phyloP scores from a whole-genome alignment of 2,888 invertebrate species.

The Tenthredo mesomela region DNA sequence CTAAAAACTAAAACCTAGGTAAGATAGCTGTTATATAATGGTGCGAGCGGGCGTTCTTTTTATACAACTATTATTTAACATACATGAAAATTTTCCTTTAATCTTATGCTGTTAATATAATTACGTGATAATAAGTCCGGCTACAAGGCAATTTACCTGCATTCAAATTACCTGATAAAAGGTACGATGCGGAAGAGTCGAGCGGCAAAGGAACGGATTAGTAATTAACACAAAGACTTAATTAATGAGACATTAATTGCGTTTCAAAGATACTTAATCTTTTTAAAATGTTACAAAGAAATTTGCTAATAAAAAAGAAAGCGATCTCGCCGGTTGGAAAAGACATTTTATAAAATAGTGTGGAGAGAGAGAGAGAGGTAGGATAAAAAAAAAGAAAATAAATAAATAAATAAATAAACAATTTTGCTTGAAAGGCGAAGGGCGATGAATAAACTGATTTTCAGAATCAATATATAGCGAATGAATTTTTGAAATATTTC shows the following conservation, averaged over 20 bases:
- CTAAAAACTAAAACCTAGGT: background rate
- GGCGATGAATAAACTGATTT: background rate
- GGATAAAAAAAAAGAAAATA: background rate
- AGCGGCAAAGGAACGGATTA: background rate
- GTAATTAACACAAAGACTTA: background rate
- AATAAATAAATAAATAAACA: background rate
- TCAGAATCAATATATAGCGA: background rate
- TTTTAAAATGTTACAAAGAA: background rate
- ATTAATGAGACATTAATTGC: slow-evolving; percentile 8
- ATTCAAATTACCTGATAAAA: slow-evolving; percentile 2
- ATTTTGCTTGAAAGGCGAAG: background rate
- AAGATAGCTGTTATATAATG: background rate
- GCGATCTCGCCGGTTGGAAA: background rate
- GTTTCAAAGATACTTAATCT: background rate
- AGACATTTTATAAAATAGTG: background rate
- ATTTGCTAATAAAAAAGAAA: background rate
- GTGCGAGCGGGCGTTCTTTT: background rate
- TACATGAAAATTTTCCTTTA: background rate
- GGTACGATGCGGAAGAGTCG: background rate
- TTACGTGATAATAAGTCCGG: background rate
- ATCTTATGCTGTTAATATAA: background rate
- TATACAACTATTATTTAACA: background rate
- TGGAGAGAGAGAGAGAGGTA: background rate
- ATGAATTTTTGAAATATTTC: slow-evolving; percentile 1
- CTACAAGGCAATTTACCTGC: background rate